Conservation (phyloP, 1,140 invertebrate species). For the Diachasma alloeum region DNA sequence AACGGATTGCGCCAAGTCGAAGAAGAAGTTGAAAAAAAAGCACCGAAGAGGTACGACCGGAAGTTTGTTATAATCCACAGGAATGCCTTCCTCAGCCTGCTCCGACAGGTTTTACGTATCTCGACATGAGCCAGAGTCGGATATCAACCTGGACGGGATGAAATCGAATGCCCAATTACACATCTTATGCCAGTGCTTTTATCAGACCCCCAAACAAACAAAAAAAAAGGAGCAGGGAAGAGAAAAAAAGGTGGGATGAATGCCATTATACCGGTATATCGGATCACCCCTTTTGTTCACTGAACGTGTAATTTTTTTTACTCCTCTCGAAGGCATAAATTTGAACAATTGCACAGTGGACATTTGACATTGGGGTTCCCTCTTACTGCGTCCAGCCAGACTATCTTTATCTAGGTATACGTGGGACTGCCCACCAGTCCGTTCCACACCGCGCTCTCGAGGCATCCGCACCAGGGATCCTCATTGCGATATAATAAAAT, state of each 20-base stretch:
- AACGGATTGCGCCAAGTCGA: conserved; percentile 15
- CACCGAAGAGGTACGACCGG: conserved; percentile 25
- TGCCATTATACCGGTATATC: not conserved
- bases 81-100: conserved; percentile 19
- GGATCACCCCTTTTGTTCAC: not conserved
- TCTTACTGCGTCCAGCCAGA: not conserved
- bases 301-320: not conserved
- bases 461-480: conserved; percentile 20
- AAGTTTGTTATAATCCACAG: conserved; percentile 36
- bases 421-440: conserved; percentile 8
- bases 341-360: conserved; percentile 1
- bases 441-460: conserved; percentile 20
- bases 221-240: not conserved
- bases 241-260: not conserved
- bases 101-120: conserved; percentile 4
- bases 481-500: conserved; percentile 8
- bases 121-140: not conserved
- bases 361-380: not conserved
- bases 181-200: not conserved
- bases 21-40: not conserved
- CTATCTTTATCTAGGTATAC: conserved; percentile 24
- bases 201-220: not conserved
- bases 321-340: conserved; percentile 5
- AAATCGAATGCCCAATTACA: conserved; percentile 7
- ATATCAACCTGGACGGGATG: not conserved